Evolutionary conservation across 2,797 vertebrate genomes (phyloP), one percentile per base, ranked within the genome.

Genomic region (Sebastes jordani): DNA sequence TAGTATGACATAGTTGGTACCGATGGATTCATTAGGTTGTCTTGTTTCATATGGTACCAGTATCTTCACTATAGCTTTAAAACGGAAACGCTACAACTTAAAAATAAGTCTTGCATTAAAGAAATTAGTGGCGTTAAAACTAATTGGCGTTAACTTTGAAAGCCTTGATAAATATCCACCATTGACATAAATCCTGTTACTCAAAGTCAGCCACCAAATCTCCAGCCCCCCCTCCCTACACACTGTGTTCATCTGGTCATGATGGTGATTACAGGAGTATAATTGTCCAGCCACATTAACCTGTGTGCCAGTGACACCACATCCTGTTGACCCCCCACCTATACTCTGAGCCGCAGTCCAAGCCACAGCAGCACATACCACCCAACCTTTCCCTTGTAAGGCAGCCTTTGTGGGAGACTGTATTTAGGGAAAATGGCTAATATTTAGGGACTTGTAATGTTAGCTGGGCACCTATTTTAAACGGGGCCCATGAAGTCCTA

Each of bases 401-500:
- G 96, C 89, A 92, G 88, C 91, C 93, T 96, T 96, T 96, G 94
- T 96, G 94, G 93, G 85, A 80, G 94, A 93, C 94, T 95, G 95
- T 96, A 96, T 96, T 96, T 96, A 95, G 93, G 95, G 95, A 91
- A 96, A 96, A 96, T 96, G 93, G 95, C 90, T 95, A 96, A 96
- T 96, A 96, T 96, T 96, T 95, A 96, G 95, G 92, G 94, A 94
- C 94, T 92, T 96, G 96, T 95, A 96, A 96, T 95, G 93, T 92
- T 95, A 96, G 95, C 95, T 94, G 95, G 91, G 90, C 92, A 79
- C 92, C 94, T 96, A 96, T 96, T 96, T 96, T 95, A 95, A 94
- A 93, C 88, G 0, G 85, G 86, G 91, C 87, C 92, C 88, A 88
- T 89, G 89, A 92, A 91, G 92, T 86, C 93, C 95, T 96, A 96